These are phyloP conservation scores for Trichopoda pennipes DNA, from an alignment of 2,888 invertebrate species.

Conservation along the genomic window DNA sequence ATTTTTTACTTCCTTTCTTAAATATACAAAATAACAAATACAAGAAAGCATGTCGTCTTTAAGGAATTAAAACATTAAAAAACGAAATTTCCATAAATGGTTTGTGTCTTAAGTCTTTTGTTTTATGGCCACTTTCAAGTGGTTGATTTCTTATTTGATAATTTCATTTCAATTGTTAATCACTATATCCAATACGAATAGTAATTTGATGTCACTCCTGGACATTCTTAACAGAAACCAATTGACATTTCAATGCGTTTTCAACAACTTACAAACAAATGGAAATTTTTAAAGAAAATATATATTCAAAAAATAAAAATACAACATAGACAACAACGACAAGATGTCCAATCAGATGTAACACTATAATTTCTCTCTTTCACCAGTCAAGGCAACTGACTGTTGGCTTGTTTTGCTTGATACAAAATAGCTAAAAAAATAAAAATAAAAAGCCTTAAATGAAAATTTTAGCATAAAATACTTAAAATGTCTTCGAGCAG, in stretches of 20 bases:
- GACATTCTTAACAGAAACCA: constrained; percentile 62
- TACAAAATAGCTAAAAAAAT: too few species aligned
- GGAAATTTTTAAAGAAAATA: constrained; percentile 36
- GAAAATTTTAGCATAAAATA: constrained; percentile 65
- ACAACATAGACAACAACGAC: constrained; percentile 35
- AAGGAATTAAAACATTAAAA: background rate
- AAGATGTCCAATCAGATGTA: constrained; percentile 61
- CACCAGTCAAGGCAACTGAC: constrained; percentile 38
- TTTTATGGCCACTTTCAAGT: constrained; percentile 49
- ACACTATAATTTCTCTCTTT: constrained; percentile 59
- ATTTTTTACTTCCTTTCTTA: background rate
- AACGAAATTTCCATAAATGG: background rate
- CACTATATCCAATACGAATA: constrained; percentile 63
- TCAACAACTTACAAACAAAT: constrained; percentile 15
- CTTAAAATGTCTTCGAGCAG: constrained; percentile 60
- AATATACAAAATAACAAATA: background rate
- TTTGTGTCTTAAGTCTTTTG: constrained; percentile 59
- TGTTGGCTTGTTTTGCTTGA: constrained; percentile 10
- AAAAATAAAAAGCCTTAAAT: constrained; percentile 1
- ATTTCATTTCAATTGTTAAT: constrained; percentile 66
- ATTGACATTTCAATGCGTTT: constrained; percentile 70
- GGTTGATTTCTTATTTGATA: constrained; percentile 60
- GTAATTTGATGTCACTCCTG: constrained; percentile 61
- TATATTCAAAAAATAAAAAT: background rate
- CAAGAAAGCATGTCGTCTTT: too few species aligned